These are phyloP conservation scores for Actinopyga echinites DNA, from an alignment of 53 echinoderm and acorn worm genomes.

Conservation along the genomic window DNA sequence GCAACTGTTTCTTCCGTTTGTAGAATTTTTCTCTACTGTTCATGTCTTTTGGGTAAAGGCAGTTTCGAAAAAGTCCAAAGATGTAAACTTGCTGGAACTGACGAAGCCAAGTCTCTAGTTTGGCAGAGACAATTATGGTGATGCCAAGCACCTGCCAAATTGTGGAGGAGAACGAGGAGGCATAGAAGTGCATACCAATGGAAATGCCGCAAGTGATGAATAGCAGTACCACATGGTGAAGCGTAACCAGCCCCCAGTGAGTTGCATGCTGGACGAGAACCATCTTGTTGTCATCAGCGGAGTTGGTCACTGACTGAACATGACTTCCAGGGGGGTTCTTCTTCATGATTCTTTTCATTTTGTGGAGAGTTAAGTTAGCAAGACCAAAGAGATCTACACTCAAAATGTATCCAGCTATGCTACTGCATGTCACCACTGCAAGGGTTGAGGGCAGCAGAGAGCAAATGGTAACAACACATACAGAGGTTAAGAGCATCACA, in stretches of 20 bases:
- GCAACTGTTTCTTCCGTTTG: slow-evolving; percentile 67
- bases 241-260: not conserved
- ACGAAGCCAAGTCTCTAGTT: slow-evolving; percentile 60
- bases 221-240: slow-evolving; percentile 2
- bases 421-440: slow-evolving; percentile 64
- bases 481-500: slow-evolving; percentile 72
- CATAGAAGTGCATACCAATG: slow-evolving; percentile 25
- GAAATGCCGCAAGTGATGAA: not conserved
- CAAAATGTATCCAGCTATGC: slow-evolving; percentile 76
- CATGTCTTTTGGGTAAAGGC: slow-evolving; percentile 73
- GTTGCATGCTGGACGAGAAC: slow-evolving; percentile 1
- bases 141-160: slow-evolving; percentile 68
- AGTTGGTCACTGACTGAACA: not conserved
- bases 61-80: slow-evolving; percentile 79
- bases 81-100: slow-evolving; percentile 76
- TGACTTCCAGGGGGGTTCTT: slow-evolving; percentile 19
- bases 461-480: slow-evolving; percentile 47
- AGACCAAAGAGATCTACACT: slow-evolving; percentile 70
- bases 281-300: not conserved
- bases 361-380: slow-evolving; percentile 43
- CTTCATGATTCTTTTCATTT: not conserved
- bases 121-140: slow-evolving; percentile 55
- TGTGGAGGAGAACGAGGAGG: slow-evolving; percentile 11
- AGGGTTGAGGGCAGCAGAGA: slow-evolving; percentile 67
- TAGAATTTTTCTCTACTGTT: slow-evolving; percentile 57